Percentiles rank a stretch among this genome's conserved stretches.
phyloP scores from a whole-genome alignment of 2,113 vertebrate species.

The Leiothrix lutea region DNA sequence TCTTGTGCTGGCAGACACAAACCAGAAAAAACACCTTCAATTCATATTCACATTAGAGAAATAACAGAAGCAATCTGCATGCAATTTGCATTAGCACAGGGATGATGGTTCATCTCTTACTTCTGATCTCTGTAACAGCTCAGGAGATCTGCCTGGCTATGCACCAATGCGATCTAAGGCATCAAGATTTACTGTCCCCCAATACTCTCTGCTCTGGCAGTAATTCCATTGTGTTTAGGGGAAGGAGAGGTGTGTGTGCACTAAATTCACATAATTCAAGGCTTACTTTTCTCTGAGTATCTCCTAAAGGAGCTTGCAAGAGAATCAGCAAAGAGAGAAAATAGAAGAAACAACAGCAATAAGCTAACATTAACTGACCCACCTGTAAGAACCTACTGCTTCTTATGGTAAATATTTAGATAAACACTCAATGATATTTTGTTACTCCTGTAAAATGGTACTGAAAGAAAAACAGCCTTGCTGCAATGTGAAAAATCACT shows the following conservation, averaged over 20 bases:
- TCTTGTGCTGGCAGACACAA: not conserved
- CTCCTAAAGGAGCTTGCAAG: not conserved
- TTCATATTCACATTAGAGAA: not conserved
- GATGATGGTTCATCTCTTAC: not conserved
- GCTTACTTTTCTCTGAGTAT: not conserved
- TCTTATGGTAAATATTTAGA: not conserved
- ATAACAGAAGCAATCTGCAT: not conserved
- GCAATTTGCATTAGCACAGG: not conserved
- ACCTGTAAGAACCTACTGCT: not conserved
- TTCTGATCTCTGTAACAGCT: not conserved
- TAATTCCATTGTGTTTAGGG: not conserved
- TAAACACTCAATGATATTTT: not conserved
- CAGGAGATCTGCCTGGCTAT: not conserved
- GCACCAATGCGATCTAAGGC: not conserved
- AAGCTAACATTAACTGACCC: not conserved
- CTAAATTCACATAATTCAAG: not conserved
- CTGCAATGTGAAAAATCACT: not conserved
- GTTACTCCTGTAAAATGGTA: not conserved
- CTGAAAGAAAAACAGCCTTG: not conserved
- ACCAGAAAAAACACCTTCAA: not conserved
- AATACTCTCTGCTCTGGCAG: not conserved
- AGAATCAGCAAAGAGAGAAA: not conserved
- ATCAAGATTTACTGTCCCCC: not conserved
- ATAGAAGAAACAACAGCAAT: not conserved
- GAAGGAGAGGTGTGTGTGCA: fast-evolving